Percentiles rank a stretch among this genome's conserved stretches.
Conservation (phyloP, 2,888 invertebrate genomes). For the Cactoblastis cactorum region DNA sequence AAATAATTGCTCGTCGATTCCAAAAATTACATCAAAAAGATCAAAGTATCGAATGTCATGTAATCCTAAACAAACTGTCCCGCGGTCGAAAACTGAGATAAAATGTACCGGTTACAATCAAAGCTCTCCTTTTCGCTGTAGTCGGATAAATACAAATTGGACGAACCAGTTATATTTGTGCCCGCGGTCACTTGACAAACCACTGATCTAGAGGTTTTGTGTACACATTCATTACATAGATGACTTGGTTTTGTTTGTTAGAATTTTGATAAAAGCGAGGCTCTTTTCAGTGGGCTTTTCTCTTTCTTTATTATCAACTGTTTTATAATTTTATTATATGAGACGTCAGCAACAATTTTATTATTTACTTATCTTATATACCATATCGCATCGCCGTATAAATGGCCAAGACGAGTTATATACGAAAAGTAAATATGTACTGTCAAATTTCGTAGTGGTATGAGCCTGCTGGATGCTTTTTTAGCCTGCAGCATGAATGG, state of each 20-base stretch:
- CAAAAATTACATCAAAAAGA: not conserved
- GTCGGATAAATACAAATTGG: not conserved
- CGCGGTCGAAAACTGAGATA: not conserved
- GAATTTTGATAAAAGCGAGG: not conserved
- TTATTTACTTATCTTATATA: no score
- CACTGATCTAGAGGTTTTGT: not conserved
- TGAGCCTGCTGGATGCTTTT: no score
- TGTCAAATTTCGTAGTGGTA: no score
- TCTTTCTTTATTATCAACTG: no score
- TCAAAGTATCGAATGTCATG: not conserved
- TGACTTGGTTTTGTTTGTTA: not conserved
- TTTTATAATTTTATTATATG: no score
- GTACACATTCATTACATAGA: not conserved
- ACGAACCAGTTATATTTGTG: conserved; percentile 2
- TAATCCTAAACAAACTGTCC: conserved; percentile 1
- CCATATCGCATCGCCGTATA: no score
- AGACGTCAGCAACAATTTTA: no score
- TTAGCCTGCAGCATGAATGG: no score
- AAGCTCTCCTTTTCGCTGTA: not conserved
- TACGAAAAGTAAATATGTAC: no score
- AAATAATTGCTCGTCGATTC: no score
- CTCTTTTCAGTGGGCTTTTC: not conserved
- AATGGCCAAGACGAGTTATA: no score
- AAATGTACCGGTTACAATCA: not conserved
- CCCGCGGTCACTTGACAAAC: not conserved